Conservation (phyloP, 2,113 vertebrate species). For the Seriola rivoliana region DNA sequence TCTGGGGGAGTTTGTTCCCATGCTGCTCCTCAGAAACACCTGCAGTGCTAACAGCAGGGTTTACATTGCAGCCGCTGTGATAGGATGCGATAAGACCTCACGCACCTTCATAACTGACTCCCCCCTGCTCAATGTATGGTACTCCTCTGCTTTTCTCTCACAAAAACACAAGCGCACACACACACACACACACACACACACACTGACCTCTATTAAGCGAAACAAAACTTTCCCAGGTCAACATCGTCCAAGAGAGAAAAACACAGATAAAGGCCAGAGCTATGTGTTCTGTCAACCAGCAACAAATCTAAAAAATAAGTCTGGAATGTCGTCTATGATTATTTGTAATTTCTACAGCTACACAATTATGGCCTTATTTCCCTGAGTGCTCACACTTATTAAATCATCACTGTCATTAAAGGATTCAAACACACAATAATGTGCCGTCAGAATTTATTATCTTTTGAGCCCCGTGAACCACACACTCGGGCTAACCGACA, state of each 20-base stretch:
- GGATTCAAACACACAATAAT: conserved; percentile 29
- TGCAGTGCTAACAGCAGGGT: conserved; percentile 68
- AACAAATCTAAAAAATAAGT: conserved; percentile 56
- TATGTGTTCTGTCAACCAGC: conserved; percentile 71
- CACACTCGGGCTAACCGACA: conserved; percentile 35
- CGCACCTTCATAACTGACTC: conserved; percentile 56
- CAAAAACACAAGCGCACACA: conserved; percentile 17
- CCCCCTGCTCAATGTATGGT: conserved; percentile 35
- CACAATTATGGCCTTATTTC: conserved; percentile 23
- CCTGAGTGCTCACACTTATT: conserved; percentile 8
- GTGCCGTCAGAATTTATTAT: conserved; percentile 7
- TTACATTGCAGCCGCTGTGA: conserved; percentile 68
- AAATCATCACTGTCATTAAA: conserved; percentile 39
- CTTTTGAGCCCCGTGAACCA: conserved; percentile 21
- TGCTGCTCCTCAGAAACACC: conserved; percentile 78
- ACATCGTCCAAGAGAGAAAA: conserved; percentile 71
- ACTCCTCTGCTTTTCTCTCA: conserved; percentile 64
- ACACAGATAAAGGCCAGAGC: conserved; percentile 78
- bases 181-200: conserved; percentile 41
- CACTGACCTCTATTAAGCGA: conserved; percentile 81
- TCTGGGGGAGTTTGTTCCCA: conserved; percentile 81
- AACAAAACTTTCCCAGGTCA: conserved; percentile 83
- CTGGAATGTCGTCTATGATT: conserved; percentile 59
- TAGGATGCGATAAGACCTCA: conserved; percentile 69
- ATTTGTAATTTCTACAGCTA: conserved; percentile 34